These are phyloP conservation scores for Troides aeacus DNA, from an alignment of 2,888 invertebrate genomes.

Conservation along the genomic window DNA sequence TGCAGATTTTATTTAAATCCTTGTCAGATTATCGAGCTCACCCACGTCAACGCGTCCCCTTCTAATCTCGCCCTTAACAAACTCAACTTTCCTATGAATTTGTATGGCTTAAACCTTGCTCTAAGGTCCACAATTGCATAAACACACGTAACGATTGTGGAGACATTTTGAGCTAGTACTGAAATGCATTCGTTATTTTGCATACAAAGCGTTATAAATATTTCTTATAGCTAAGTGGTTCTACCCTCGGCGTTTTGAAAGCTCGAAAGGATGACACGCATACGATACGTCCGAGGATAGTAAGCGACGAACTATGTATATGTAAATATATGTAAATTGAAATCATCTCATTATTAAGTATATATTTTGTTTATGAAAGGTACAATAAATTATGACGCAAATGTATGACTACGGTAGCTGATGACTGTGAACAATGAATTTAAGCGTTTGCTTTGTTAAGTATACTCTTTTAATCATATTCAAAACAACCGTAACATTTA, in stretches of 20 bases:
- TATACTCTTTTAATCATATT: not conserved
- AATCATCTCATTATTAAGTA: constrained; percentile 55
- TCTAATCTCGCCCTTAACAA: constrained; percentile 43
- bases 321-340: constrained; percentile 71
- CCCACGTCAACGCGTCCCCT: constrained; percentile 52
- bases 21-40: constrained; percentile 52
- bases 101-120: constrained; percentile 42
- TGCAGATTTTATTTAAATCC: constrained; percentile 67
- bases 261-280: constrained; percentile 66
- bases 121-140: constrained; percentile 60
- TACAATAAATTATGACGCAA: constrained; percentile 34
- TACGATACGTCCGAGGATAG: constrained; percentile 58
- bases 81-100: constrained; percentile 40
- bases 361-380: constrained; percentile 34
- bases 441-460: constrained; percentile 22
- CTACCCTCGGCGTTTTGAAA: constrained; percentile 64
- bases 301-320: constrained; percentile 54
- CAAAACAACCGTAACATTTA: no score
- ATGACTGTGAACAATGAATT: constrained; percentile 32
- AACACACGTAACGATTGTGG: constrained; percentile 47
- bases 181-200: constrained; percentile 71
- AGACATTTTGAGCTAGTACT: constrained; percentile 53
- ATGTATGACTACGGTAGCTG: constrained; percentile 42
- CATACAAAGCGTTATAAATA: constrained; percentile 80
- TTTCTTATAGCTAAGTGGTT: constrained; percentile 64